These are phyloP conservation scores for Pterocles gutturalis DNA, from an alignment of 2,113 vertebrate genomes.

Conservation along the genomic window DNA sequence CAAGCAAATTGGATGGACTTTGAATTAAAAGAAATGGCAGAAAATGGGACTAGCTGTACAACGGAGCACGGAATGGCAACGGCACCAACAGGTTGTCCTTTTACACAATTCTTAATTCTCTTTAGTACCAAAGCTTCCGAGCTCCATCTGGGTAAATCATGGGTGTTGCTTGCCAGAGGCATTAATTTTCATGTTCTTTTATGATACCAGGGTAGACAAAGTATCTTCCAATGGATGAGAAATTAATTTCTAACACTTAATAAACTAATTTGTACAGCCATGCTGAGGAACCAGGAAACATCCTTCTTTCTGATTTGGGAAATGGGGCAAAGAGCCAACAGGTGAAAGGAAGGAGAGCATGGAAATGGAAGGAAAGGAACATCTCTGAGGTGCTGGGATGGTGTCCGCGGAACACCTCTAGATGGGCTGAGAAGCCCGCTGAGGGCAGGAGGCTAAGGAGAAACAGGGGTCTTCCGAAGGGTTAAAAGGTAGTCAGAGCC, in stretches of 20 bases:
- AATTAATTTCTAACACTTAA: not conserved
- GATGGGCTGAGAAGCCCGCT: not conserved
- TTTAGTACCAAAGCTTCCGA: not conserved
- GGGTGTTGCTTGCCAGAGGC: not conserved
- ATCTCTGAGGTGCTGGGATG: not conserved
- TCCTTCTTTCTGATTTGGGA: not conserved
- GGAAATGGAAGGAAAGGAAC: not conserved
- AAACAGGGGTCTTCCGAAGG: not conserved
- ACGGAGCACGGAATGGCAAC: not conserved
- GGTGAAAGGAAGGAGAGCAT: not conserved
- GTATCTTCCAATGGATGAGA: not conserved
- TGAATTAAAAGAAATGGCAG: not conserved
- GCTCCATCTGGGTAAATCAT: not conserved
- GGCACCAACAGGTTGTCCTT: too few species aligned
- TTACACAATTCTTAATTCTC: not conserved
- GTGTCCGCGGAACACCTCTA: not conserved
- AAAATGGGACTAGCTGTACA: not conserved
- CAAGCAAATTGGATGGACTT: not conserved
- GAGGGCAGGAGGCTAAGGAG: not conserved
- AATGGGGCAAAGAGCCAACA: accelerated
- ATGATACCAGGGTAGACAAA: not conserved
- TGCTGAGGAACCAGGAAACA: not conserved
- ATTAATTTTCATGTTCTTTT: not conserved
- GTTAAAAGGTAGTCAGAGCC: not conserved
- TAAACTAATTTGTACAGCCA: not conserved